A percentile compares a stretch with the other conserved stretches of the same genome.
phyloP scores from a whole-genome alignment of 2,797 vertebrate species.

The Oophaga sylvatica region DNA sequence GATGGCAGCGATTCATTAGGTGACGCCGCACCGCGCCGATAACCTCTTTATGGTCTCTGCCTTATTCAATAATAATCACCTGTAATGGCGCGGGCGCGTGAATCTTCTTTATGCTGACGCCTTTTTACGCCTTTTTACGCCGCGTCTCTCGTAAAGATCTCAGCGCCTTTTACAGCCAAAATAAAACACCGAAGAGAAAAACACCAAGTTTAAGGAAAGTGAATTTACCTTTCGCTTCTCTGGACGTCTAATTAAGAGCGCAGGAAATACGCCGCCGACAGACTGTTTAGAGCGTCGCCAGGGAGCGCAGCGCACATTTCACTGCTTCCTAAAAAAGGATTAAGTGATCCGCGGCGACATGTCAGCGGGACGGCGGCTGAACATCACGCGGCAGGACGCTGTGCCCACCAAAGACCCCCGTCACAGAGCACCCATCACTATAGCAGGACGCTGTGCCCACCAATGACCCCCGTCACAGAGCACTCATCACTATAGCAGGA shows the following conservation, averaged over 20 bases:
- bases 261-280: constrained; percentile 77
- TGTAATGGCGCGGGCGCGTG: constrained; percentile 78
- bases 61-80: constrained; percentile 82
- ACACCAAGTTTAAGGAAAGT: constrained; percentile 74
- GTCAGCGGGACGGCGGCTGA: constrained; percentile 71
- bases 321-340: constrained; percentile 60
- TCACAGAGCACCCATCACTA: too few species aligned
- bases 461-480: too few species aligned
- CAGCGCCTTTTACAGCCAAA: constrained; percentile 75
- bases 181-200: constrained; percentile 72
- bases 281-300: constrained; percentile 74
- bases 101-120: constrained; percentile 83
- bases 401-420: too few species aligned
- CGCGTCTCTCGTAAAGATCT: constrained; percentile 79
- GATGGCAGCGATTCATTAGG: constrained; percentile 75
- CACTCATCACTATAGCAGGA: too few species aligned
- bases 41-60: constrained; percentile 72
- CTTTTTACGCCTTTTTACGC: constrained; percentile 71
- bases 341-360: constrained; percentile 73
- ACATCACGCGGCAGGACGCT: background rate
- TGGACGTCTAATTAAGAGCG: constrained; percentile 78
- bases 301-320: constrained; percentile 73
- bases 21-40: constrained; percentile 70
- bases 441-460: too few species aligned
- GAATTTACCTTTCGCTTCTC: constrained; percentile 73